Conservation (phyloP, 2,888 invertebrate species). For the Meiosimyza decipiens region DNA sequence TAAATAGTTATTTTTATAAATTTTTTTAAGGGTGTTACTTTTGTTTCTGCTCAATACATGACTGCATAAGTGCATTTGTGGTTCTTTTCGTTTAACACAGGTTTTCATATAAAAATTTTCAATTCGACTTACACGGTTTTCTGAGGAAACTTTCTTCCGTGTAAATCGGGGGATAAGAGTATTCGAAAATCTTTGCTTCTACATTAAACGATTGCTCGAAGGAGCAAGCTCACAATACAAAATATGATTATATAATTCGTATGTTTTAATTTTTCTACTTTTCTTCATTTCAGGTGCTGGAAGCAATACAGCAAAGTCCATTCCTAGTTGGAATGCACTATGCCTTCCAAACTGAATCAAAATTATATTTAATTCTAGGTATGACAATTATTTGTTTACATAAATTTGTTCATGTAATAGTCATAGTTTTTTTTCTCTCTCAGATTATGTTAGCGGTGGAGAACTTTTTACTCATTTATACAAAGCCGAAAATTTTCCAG, state of each 20-base stretch:
- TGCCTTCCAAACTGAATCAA: constrained; percentile 97
- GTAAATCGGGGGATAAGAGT: no score
- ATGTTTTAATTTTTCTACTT: neutral
- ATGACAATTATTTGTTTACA: constrained; percentile 65
- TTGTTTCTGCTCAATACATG: no score
- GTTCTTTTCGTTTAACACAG: no score
- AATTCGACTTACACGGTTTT: no score
- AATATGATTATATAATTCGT: neutral
- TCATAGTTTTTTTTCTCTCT: constrained; percentile 12
- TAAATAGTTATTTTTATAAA: no score
- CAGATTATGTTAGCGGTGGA: constrained; percentile 98
- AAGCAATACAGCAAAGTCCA: constrained; percentile 93
- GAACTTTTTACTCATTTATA: constrained; percentile 97
- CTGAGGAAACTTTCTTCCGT: no score
- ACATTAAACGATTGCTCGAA: neutral
- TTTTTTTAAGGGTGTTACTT: no score
- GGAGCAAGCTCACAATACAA: neutral
- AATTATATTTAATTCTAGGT: constrained; percentile 97
- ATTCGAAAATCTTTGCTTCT: neutral
- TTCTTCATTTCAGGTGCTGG: constrained; percentile 76
- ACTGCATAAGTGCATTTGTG: no score
- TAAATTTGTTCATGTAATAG: neutral
- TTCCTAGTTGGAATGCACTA: constrained; percentile 97
- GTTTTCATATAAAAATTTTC: no score
- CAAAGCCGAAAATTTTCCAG: constrained; percentile 91